A percentile compares a stretch with the other conserved stretches of the same genome.
These are phyloP conservation scores for Byasa hedistus DNA, from an alignment of 2,888 invertebrate species.

Conservation along the genomic window DNA sequence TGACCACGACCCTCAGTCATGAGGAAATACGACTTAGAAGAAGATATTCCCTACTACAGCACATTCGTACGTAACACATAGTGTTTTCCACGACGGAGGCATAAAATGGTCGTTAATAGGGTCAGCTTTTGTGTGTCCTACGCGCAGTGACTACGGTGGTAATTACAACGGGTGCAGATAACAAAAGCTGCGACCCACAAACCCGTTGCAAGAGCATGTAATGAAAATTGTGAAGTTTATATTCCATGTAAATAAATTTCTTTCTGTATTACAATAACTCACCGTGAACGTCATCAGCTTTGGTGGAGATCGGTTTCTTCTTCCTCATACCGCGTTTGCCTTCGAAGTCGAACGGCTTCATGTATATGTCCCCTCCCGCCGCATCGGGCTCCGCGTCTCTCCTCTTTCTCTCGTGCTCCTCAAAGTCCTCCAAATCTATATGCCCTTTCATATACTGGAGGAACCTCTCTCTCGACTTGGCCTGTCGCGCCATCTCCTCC, in stretches of 20 bases:
- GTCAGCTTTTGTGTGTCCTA: not conserved
- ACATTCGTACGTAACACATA: too few relatives aligned
- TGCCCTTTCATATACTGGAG: conserved; percentile 65
- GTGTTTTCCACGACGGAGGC: not conserved
- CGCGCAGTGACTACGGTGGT: not conserved
- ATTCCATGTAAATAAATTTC: too few relatives aligned
- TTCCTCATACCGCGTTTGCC: conserved; percentile 68
- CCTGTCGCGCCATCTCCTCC: conserved; percentile 57
- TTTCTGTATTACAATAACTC: conserved; percentile 38
- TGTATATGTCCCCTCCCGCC: conserved; percentile 70
- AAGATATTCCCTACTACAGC: too few relatives aligned
- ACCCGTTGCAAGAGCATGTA: too few relatives aligned
- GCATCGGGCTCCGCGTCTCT: conserved; percentile 67
- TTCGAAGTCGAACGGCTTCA: conserved; percentile 81
- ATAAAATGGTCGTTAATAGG: not conserved
- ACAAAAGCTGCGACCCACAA: not conserved
- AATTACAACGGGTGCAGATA: not conserved
- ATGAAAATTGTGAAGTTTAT: too few relatives aligned
- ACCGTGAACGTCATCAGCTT: conserved; percentile 66
- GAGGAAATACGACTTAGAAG: too few relatives aligned
- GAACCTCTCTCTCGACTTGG: conserved; percentile 57
- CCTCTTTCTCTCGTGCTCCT: conserved; percentile 58
- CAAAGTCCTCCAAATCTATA: conserved; percentile 56
- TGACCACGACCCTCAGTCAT: too few relatives aligned
- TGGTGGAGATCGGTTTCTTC: conserved; percentile 61